Base-by-base conservation (phyloP, 1,140 invertebrate species). In the Mesaphorura yosii region DNA sequence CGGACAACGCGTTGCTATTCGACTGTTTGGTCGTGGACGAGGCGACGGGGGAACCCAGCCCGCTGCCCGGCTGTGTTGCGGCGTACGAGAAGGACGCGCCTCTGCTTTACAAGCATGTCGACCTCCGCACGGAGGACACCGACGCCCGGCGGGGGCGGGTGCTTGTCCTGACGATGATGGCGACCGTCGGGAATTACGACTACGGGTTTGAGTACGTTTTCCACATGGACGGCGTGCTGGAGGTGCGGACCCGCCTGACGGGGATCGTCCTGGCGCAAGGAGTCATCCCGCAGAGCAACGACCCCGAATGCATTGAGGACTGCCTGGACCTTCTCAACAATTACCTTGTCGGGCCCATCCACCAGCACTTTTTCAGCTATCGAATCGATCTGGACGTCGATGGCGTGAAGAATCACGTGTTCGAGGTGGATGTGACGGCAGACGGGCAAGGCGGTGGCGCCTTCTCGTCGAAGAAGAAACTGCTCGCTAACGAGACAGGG, bases 171-270 rank as follows among this genome's bases (percentile, higher is more conserved):
- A 17, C 7, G n/a, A 19, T 42, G 17, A 22, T 42, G 6, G 40
- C 40, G 23, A 7, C 40, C 19, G 23, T 42, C 17, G 40, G 40
- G n/a, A 42, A 42, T 22, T 42, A 42, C 40, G 40, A 42, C 40
- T 42, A 42, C 23, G 40, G 10, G 6, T 42, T 19, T 19, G 40
- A 42, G 17, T 42, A 42, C 19, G 23, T 42, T 42, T 42, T 42
- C 17, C 10, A 42, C 17, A 42, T 42, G 40, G 40, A 42, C 23
- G 40, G 40, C 6, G 17, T 17, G n/a, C 6, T 42, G 6, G 17
- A 42, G 10, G 7, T 42, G 6, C 17, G 23, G 17, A 19, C 19
- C 40, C 7, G 19, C 17, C 40, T 42, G 7, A 42, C 40, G 6
- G 40, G 40, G 7, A 42, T 42, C 19, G 10, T 42, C 7, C 17